Percentiles rank a stretch among this genome's conserved stretches.
Evolutionary conservation across 2,888 invertebrate genomes (phyloP).

Genomic region (Yponomeuta plumbellus): DNA sequence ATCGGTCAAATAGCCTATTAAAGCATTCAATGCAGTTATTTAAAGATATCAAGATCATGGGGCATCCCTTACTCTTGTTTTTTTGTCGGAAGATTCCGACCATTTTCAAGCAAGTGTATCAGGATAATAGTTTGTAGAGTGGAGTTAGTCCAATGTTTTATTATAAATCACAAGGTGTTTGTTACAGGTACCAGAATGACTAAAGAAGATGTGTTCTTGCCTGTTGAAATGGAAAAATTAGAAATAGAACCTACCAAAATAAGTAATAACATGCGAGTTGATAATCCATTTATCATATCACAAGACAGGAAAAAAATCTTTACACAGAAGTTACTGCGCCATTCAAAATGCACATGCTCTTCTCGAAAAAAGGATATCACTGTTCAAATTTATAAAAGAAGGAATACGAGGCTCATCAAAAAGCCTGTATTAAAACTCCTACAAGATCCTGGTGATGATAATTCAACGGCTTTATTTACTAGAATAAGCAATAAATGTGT

Average conservation of each 20-base stretch:
- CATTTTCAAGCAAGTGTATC: too few relatives aligned
- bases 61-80: too few relatives aligned
- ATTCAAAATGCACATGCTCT: slow-evolving; percentile 46
- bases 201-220: slow-evolving; percentile 67
- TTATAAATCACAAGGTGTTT: neutral
- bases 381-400: slow-evolving; percentile 52
- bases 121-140: too few relatives aligned
- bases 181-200: slow-evolving; percentile 40
- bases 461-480: neutral
- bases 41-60: too few relatives aligned
- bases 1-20: too few relatives aligned
- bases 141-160: too few relatives aligned
- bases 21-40: too few relatives aligned
- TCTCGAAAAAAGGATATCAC: slow-evolving; percentile 38
- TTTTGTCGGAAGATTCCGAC: too few relatives aligned
- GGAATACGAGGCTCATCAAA: slow-evolving; percentile 67
- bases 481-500: slow-evolving; percentile 18
- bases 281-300: slow-evolving; percentile 47
- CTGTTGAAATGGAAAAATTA: slow-evolving; percentile 72
- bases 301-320: slow-evolving; percentile 29
- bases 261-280: slow-evolving; percentile 38
- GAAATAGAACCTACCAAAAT: slow-evolving; percentile 71
- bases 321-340: slow-evolving; percentile 31
- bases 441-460: slow-evolving; percentile 34
- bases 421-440: slow-evolving; percentile 76